Conservation (phyloP, 2,888 invertebrate species). For the Eremobia ochroleuca region DNA sequence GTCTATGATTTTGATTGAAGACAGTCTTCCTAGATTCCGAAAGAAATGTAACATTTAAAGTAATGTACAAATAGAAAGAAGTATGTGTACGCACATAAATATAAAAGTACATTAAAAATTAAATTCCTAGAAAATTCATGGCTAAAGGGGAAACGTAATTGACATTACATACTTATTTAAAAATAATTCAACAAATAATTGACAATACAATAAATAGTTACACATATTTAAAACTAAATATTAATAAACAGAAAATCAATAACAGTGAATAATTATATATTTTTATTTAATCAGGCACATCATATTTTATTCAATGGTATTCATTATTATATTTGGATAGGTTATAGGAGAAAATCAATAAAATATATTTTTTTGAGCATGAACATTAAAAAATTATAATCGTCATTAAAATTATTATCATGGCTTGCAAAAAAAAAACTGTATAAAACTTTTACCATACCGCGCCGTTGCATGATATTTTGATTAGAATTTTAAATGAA, state of each 20-base stretch:
- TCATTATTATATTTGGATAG: constrained; percentile 54
- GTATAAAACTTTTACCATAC: constrained; percentile 39
- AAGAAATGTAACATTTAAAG: constrained; percentile 1
- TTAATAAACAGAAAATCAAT: constrained; percentile 59
- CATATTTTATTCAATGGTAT: constrained; percentile 63
- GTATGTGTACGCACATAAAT: constrained; percentile 15
- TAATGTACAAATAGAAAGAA: constrained; percentile 9
- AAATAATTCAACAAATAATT: constrained; percentile 66
- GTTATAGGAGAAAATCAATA: constrained; percentile 14
- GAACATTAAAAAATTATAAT: constrained; percentile 3
- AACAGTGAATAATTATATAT: constrained; percentile 63
- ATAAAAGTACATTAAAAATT: constrained; percentile 32
- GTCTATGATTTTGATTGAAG: constrained; percentile 20
- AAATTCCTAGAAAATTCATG: constrained; percentile 42
- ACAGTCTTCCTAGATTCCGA: constrained; percentile 23
- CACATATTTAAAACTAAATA: constrained; percentile 61
- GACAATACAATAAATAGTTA: constrained; percentile 64
- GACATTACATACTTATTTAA: constrained; percentile 47
- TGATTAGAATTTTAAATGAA: neutral
- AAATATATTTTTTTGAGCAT: constrained; percentile 11
- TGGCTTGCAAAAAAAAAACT: constrained; percentile 17
- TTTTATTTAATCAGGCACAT: constrained; percentile 69
- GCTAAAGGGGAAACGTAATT: constrained; percentile 41
- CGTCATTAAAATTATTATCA: neutral
- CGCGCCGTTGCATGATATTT: neutral